Evolutionary conservation across 2,797 vertebrate genomes (phyloP).

Genomic region (Sternarchorhynchus goeldii): DNA sequence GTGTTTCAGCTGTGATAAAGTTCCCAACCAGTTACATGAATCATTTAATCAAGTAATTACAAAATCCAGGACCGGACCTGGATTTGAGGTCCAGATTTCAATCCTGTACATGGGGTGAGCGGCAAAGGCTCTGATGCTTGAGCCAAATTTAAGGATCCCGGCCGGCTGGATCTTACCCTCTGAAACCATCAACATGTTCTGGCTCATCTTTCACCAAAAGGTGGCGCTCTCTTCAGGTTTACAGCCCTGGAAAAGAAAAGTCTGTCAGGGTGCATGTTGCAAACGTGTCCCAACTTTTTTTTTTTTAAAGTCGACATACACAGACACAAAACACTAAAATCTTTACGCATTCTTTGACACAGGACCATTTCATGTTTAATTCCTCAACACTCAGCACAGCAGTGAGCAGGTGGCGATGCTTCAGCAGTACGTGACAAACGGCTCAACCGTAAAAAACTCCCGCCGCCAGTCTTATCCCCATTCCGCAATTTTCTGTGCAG

Average conservation of each 20-base stretch:
- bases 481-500: not conserved
- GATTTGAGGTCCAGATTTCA: too few relatives aligned
- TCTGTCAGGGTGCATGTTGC: not conserved
- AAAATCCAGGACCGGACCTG: too few relatives aligned
- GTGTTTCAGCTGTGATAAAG: too few relatives aligned
- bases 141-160: not conserved
- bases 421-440: slow-evolving; percentile 19
- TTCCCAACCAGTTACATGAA: too few relatives aligned
- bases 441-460: slow-evolving; percentile 25
- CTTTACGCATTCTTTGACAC: not conserved
- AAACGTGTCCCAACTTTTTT: not conserved
- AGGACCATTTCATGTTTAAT: not conserved
- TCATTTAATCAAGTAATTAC: too few relatives aligned
- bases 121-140: too few relatives aligned
- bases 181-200: slow-evolving; percentile 2
- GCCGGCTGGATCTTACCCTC: slow-evolving; percentile 42
- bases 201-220: slow-evolving; percentile 50
- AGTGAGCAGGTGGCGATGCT: not conserved
- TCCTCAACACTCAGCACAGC: not conserved
- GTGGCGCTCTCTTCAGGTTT: slow-evolving; percentile 15
- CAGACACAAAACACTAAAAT: not conserved
- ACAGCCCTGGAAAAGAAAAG: slow-evolving; percentile 23
- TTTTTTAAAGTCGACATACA: not conserved
- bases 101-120: not conserved
- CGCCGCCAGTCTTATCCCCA: not conserved